phyloP scores from a whole-genome alignment of 2,888 invertebrate species.

The Drosophila setosimentum region DNA sequence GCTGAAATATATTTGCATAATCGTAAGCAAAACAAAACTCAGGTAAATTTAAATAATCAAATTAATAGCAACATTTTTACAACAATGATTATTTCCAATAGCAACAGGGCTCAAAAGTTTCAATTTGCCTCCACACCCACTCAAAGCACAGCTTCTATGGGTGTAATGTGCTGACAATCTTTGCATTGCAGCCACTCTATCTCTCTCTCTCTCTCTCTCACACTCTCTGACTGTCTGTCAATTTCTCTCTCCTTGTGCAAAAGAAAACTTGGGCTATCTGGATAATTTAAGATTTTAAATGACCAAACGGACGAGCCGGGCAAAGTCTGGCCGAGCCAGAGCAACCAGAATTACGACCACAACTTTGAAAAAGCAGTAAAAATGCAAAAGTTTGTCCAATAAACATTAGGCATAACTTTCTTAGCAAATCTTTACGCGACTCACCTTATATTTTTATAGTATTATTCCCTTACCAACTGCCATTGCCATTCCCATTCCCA shows the following conservation, averaged over 20 bases:
- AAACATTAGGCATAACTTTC: slow-evolving; percentile 76
- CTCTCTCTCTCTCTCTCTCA: neutral
- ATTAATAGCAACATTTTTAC: slow-evolving; percentile 59
- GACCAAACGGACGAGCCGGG: slow-evolving; percentile 44
- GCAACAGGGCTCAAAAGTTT: slow-evolving; percentile 57
- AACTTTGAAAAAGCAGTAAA: slow-evolving; percentile 73
- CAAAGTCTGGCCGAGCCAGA: slow-evolving; percentile 36
- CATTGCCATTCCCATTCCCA: neutral
- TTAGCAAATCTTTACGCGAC: slow-evolving; percentile 47
- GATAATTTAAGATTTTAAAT: slow-evolving; percentile 77
- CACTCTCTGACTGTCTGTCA: neutral
- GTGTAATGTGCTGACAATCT: slow-evolving; percentile 76
- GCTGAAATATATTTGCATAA: slow-evolving; percentile 53
- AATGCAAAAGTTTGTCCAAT: slow-evolving; percentile 77
- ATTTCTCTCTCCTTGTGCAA: neutral
- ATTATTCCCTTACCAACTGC: neutral
- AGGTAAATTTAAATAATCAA: slow-evolving; percentile 66
- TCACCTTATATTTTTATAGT: slow-evolving; percentile 57
- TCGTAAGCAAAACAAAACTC: slow-evolving; percentile 31
- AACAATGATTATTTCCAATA: slow-evolving; percentile 65
- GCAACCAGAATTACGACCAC: slow-evolving; percentile 49
- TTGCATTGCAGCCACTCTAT: slow-evolving; percentile 42
- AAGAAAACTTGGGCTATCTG: slow-evolving; percentile 48
- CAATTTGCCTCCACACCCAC: slow-evolving; percentile 18
- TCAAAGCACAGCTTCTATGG: slow-evolving; percentile 9